Evolutionary conservation across 2,888 invertebrate genomes (phyloP).

Genomic region (Drosophila fulvimacula): DNA sequence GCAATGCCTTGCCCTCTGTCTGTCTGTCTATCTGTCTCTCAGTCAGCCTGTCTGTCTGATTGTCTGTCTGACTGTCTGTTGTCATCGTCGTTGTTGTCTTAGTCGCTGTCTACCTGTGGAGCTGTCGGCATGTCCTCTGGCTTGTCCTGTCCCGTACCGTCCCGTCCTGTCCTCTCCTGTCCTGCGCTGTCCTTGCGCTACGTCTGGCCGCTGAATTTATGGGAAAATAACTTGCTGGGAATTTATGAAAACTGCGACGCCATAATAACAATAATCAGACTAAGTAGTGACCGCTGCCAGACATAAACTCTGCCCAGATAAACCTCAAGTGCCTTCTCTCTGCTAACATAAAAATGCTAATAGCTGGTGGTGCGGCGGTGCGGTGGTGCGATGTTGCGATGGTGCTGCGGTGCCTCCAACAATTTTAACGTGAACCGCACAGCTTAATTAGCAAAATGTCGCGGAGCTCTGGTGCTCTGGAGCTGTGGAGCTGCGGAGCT

Average conservation of each 20-base stretch:
- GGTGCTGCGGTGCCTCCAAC: constrained; percentile 27
- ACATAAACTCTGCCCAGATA: constrained; percentile 77
- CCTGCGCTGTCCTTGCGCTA: constrained; percentile 11
- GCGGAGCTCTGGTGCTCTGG: constrained; percentile 48
- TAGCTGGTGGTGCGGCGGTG: constrained; percentile 32
- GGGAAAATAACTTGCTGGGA: constrained; percentile 80
- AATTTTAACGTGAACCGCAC: constrained; percentile 62
- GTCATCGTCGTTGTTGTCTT: constrained; percentile 24
- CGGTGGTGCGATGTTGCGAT: background rate
- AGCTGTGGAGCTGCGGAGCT: constrained; percentile 10
- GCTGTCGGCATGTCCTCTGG: constrained; percentile 39
- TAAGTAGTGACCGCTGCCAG: constrained; percentile 80
- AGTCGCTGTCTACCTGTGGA: constrained; percentile 40
- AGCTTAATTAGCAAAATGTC: constrained; percentile 79
- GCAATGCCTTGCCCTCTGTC: constrained; percentile 11
- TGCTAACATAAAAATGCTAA: constrained; percentile 69
- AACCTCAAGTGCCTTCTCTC: constrained; percentile 54
- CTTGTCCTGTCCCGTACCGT: constrained; percentile 10
- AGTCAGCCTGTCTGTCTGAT: background rate
- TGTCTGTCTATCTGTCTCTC: constrained; percentile 16
- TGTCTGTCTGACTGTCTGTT: constrained; percentile 22
- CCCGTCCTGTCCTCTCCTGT: constrained; percentile 9
- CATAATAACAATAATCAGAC: constrained; percentile 81
- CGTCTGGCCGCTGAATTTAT: constrained; percentile 69
- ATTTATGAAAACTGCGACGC: constrained; percentile 81